Evolutionary conservation across 2,888 invertebrate species (phyloP).

Genomic region (Hecatera dysodea): DNA sequence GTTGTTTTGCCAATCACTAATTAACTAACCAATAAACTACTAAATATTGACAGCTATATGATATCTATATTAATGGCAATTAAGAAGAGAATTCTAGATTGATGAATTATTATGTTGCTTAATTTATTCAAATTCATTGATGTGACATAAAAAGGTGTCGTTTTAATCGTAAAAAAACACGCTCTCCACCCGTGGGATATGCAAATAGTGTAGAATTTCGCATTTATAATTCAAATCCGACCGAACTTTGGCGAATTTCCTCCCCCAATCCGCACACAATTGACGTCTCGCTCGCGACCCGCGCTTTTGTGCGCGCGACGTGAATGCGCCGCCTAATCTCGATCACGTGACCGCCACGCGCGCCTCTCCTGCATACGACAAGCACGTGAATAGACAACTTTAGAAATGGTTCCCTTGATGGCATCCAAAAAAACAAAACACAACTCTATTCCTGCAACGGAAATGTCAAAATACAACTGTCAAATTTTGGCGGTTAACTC

Average conservation of each 20-base stretch:
- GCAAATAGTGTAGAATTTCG: constrained; percentile 87
- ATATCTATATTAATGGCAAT: constrained; percentile 49
- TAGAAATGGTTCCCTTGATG: constrained; percentile 70
- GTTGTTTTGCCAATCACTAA: constrained; percentile 47
- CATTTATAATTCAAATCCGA: constrained; percentile 89
- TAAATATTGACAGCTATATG: constrained; percentile 53
- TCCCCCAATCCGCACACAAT: constrained; percentile 87
- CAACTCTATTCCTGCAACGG: constrained; percentile 68
- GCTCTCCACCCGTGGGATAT: constrained; percentile 85
- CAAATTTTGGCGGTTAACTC: constrained; percentile 75
- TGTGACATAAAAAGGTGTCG: constrained; percentile 58
- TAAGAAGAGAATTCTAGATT: constrained; percentile 24
- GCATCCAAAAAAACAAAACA: constrained; percentile 59
- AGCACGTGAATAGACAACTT: constrained; percentile 75
- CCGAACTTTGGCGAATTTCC: constrained; percentile 87
- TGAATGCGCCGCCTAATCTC: constrained; percentile 88
- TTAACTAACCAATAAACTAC: constrained; percentile 55
- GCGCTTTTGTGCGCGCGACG: constrained; percentile 86
- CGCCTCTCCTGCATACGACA: constrained; percentile 86
- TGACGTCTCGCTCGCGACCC: constrained; percentile 85
- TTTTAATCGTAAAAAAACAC: constrained; percentile 66
- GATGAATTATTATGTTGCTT: constrained; percentile 29
- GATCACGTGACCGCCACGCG: constrained; percentile 88
- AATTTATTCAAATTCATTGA: constrained; percentile 56
- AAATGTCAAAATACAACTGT: constrained; percentile 73